Conservation (phyloP, 2,888 invertebrate species). For the Eucera pruinosa region DNA sequence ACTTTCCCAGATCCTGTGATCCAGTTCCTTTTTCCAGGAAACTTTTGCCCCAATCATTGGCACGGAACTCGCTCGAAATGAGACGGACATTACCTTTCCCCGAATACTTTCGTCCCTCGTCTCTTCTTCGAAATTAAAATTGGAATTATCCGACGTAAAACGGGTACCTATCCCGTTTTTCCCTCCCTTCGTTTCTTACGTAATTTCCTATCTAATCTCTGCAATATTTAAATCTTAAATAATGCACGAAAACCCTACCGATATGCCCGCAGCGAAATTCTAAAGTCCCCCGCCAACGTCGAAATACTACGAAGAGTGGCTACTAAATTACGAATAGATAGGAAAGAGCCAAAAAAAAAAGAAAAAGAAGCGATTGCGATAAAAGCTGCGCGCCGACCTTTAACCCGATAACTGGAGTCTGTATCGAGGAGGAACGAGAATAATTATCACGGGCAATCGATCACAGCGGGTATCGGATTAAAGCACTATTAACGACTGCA, state of each 20-base stretch:
- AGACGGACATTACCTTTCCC: slow-evolving; percentile 40
- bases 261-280: no score
- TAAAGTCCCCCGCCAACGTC: not conserved
- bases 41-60: slow-evolving; percentile 46
- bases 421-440: slow-evolving; percentile 31
- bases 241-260: not conserved
- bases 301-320: not conserved
- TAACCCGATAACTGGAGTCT: slow-evolving; percentile 28
- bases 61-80: slow-evolving; percentile 50
- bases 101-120: slow-evolving; percentile 24
- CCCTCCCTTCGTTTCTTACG: not conserved
- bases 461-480: slow-evolving; percentile 46
- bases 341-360: no score
- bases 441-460: slow-evolving; percentile 53
- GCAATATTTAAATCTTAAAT: not conserved
- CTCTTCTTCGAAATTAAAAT: slow-evolving; percentile 23
- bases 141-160: slow-evolving; percentile 17
- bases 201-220: not conserved
- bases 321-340: not conserved
- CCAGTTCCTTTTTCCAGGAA: slow-evolving; percentile 21
- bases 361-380: not conserved
- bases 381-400: slow-evolving; percentile 23
- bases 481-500: slow-evolving; percentile 44
- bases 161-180: not conserved
- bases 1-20: slow-evolving; percentile 47